phyloP scores from a whole-genome alignment of 2,797 vertebrate species.

The Ispidina lecontei region DNA sequence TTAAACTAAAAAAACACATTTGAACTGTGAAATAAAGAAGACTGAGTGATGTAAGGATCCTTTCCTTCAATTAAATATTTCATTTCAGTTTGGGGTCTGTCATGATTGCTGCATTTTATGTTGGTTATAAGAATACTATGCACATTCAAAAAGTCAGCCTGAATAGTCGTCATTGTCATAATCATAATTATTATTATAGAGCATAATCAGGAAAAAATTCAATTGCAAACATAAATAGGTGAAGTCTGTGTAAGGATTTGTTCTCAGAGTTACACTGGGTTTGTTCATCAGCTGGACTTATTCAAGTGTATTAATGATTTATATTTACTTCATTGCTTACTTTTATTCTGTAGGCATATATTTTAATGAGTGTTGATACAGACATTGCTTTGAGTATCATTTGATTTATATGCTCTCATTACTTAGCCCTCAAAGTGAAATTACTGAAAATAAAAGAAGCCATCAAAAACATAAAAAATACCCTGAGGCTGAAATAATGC shows the following conservation, averaged over 20 bases:
- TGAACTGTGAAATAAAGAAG: background rate
- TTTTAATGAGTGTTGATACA: background rate
- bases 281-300: background rate
- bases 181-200: background rate
- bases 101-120: background rate
- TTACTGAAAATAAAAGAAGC: constrained; percentile 8
- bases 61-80: background rate
- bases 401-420: background rate
- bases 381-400: background rate
- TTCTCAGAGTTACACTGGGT: background rate
- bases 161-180: too few species aligned
- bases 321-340: background rate
- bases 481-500: background rate
- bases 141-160: too few species aligned
- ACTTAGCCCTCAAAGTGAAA: background rate
- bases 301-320: background rate
- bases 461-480: background rate
- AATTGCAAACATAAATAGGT: background rate
- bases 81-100: background rate
- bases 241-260: background rate
- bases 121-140: background rate
- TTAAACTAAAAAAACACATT: background rate
- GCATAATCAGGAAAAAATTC: too few species aligned
- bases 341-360: background rate
- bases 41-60: background rate